phyloP scores from a whole-genome alignment of 1,140 invertebrate genomes.

The Gonatopus flavifemur region DNA sequence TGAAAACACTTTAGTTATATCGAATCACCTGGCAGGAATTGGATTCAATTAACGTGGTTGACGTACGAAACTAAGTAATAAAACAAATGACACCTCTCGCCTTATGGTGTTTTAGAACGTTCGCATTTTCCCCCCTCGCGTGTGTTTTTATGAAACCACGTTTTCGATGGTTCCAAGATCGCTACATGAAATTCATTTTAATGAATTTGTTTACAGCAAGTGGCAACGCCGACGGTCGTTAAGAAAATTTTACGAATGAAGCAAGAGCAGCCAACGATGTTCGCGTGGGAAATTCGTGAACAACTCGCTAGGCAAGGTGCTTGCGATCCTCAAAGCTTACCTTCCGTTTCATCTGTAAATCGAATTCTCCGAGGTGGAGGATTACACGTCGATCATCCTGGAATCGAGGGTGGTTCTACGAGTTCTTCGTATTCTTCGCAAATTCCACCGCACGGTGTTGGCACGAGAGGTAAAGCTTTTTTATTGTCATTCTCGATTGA shows the following conservation, averaged over 20 bases:
- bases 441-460: conserved; percentile 33
- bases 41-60: no score
- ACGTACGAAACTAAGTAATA: no score
- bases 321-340: conserved; percentile 83
- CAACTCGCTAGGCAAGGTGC: conserved; percentile 80
- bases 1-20: no score
- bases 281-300: conserved; percentile 91
- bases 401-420: conserved; percentile 40
- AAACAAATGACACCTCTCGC: no score
- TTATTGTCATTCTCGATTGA: no score
- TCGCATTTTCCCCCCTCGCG: no score
- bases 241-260: conserved; percentile 89
- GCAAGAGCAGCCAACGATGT: conserved; percentile 89
- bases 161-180: conserved; percentile 8
- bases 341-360: conserved; percentile 93
- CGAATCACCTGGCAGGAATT: no score
- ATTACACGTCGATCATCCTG: conserved; percentile 48
- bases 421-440: conserved; percentile 22
- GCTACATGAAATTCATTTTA: conserved; percentile 24
- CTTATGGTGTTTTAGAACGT: no score
- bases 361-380: conserved; percentile 87
- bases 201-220: conserved; percentile 71
- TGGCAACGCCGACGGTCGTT: conserved; percentile 88
- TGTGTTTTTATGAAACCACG: background rate
- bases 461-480: conserved; percentile 33